Evolutionary conservation across 1,140 invertebrate species (phyloP).

Genomic region (Apis laboriosa): DNA sequence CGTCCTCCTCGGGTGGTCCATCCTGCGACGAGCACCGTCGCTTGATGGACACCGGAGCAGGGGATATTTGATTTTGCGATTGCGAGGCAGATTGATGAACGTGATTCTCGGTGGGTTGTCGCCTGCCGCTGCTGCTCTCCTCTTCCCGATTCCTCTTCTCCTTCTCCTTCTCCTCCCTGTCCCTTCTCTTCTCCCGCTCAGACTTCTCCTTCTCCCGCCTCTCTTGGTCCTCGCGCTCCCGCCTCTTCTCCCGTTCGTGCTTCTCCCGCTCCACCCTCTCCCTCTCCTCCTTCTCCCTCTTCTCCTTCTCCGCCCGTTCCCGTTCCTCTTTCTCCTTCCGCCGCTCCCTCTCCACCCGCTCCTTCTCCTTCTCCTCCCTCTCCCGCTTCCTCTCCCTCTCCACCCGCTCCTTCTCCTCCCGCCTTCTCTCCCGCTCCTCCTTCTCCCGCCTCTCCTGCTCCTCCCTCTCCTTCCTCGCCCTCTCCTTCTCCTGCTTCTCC

Average conservation of each 20-base stretch:
- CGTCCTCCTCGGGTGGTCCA: constrained; percentile 84
- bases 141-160: constrained; percentile 62
- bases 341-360: constrained; percentile 66
- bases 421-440: constrained; percentile 68
- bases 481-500: constrained; percentile 73
- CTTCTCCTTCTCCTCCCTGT: constrained; percentile 66
- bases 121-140: constrained; percentile 55
- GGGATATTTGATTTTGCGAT: constrained; percentile 76
- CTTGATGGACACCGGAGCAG: constrained; percentile 85
- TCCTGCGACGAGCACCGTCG: constrained; percentile 90
- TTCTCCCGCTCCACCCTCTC: constrained; percentile 56
- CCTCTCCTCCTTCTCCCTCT: constrained; percentile 63
- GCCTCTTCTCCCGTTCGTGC: constrained; percentile 59
- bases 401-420: constrained; percentile 71
- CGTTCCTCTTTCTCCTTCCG: constrained; percentile 64
- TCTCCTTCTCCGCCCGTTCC: constrained; percentile 63
- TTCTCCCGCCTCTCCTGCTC: constrained; percentile 76
- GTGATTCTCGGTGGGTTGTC: constrained; percentile 73
- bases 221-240: constrained; percentile 68
- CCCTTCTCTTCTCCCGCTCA: constrained; percentile 61
- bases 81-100: constrained; percentile 65
- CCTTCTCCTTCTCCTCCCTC: constrained; percentile 53
- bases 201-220: constrained; percentile 64
- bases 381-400: constrained; percentile 69
- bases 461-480: constrained; percentile 78